phyloP scores from a whole-genome alignment of 2,888 invertebrate species.

The Allophyes oxyacanthae region DNA sequence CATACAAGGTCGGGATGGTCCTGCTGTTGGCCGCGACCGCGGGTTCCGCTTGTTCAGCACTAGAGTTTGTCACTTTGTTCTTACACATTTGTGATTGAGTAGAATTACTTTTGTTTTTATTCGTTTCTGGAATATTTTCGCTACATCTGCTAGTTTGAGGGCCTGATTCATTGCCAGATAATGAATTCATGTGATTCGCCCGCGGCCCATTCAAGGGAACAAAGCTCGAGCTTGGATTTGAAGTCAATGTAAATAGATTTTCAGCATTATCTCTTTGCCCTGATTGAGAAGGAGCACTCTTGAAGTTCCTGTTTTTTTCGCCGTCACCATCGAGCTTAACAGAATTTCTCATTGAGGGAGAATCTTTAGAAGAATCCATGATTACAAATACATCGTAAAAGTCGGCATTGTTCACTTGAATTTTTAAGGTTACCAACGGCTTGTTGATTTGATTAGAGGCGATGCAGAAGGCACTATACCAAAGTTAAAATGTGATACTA shows the following conservation, averaged over 20 bases:
- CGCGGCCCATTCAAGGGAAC: slow-evolving; percentile 71
- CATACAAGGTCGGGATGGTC: slow-evolving; percentile 60
- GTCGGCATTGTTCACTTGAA: slow-evolving; percentile 80
- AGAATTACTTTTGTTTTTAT: slow-evolving; percentile 53
- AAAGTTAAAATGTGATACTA: slow-evolving; percentile 20
- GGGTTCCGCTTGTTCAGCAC: slow-evolving; percentile 53
- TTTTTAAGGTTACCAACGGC: slow-evolving; percentile 73
- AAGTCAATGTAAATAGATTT: slow-evolving; percentile 76
- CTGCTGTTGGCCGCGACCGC: slow-evolving; percentile 68
- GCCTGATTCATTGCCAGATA: slow-evolving; percentile 62
- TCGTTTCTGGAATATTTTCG: slow-evolving; percentile 62
- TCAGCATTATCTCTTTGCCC: slow-evolving; percentile 69
- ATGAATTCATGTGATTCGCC: slow-evolving; percentile 58
- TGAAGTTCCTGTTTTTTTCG: slow-evolving; percentile 68
- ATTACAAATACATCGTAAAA: slow-evolving; percentile 70
- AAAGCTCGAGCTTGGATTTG: slow-evolving; percentile 70
- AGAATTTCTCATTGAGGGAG: slow-evolving; percentile 67
- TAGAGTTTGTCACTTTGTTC: slow-evolving; percentile 59
- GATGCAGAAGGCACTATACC: slow-evolving; percentile 28
- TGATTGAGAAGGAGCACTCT: slow-evolving; percentile 62
- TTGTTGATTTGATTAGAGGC: slow-evolving; percentile 51
- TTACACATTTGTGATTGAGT: slow-evolving; percentile 59
- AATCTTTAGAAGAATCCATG: slow-evolving; percentile 81
- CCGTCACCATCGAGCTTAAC: slow-evolving; percentile 68
- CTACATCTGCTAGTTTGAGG: slow-evolving; percentile 58